phyloP scores from a whole-genome alignment of 2,797 vertebrate genomes.

The Pangasius sanitwongsei region DNA sequence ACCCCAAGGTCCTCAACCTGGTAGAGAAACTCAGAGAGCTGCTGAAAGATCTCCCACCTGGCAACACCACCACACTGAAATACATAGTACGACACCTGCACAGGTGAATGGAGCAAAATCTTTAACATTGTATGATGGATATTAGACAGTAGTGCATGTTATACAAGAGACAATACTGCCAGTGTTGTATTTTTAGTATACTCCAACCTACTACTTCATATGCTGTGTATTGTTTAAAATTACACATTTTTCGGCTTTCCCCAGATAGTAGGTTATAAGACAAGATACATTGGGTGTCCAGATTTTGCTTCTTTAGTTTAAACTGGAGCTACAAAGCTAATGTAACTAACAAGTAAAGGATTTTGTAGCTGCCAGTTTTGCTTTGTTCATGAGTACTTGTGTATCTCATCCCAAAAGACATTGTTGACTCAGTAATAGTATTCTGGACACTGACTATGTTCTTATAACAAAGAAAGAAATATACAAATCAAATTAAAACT shows the following conservation, averaged over 20 bases:
- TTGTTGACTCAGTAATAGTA: background rate
- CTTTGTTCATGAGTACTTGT: background rate
- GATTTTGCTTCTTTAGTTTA: background rate
- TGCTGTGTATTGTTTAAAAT: background rate
- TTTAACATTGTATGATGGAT: background rate
- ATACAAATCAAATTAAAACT: background rate
- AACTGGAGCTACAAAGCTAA: background rate
- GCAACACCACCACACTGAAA: slow-evolving; percentile 83
- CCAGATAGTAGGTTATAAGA: background rate
- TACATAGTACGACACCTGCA: slow-evolving; percentile 87
- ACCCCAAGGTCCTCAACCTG: slow-evolving; percentile 74
- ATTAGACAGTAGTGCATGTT: background rate
- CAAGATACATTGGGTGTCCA: background rate
- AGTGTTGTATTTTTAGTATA: background rate
- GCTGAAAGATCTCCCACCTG: slow-evolving; percentile 78
- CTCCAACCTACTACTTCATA: background rate
- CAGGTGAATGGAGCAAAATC: slow-evolving; percentile 72
- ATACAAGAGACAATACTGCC: background rate
- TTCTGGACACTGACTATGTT: background rate
- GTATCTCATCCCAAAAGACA: background rate
- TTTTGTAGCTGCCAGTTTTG: background rate
- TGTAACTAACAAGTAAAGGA: background rate
- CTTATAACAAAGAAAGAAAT: background rate
- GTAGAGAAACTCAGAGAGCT: slow-evolving; percentile 82
- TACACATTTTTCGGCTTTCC: background rate